Conservation (phyloP, 1,140 invertebrate species). For the Pseudomyrmex dendroicus region DNA sequence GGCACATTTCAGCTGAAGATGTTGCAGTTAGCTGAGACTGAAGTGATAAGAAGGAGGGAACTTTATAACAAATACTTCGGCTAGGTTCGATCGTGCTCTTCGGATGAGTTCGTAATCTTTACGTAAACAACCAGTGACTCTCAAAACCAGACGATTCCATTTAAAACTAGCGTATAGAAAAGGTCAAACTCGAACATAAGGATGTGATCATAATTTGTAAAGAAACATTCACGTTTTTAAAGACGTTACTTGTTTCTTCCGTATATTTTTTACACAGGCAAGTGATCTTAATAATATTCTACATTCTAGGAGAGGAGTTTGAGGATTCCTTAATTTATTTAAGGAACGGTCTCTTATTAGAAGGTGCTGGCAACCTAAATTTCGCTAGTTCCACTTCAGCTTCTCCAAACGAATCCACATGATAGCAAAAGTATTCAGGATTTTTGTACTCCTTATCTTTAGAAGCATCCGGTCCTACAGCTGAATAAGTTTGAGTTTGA, state of each 20-base stretch:
- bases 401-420: slow-evolving; percentile 91
- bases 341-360: slow-evolving; percentile 81
- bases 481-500: slow-evolving; percentile 62
- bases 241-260: background rate
- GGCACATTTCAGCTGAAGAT: background rate
- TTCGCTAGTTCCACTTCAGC: slow-evolving; percentile 94
- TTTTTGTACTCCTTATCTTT: slow-evolving; percentile 92
- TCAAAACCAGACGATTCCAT: background rate
- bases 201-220: too few species aligned
- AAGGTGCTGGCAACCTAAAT: slow-evolving; percentile 91
- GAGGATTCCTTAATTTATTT: slow-evolving; percentile 24
- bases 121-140: slow-evolving; percentile 9
- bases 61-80: background rate
- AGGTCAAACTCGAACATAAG: too few species aligned
- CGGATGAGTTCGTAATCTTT: background rate
- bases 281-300: too few species aligned
- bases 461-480: slow-evolving; percentile 89
- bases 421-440: slow-evolving; percentile 94
- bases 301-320: background rate
- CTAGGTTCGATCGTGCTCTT: background rate
- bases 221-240: too few species aligned
- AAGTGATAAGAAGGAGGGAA: background rate
- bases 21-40: background rate
- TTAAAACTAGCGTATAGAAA: too few species aligned
- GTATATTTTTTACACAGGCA: background rate